phyloP scores from a whole-genome alignment of 2,888 invertebrate species.

The Tribolium freemani region DNA sequence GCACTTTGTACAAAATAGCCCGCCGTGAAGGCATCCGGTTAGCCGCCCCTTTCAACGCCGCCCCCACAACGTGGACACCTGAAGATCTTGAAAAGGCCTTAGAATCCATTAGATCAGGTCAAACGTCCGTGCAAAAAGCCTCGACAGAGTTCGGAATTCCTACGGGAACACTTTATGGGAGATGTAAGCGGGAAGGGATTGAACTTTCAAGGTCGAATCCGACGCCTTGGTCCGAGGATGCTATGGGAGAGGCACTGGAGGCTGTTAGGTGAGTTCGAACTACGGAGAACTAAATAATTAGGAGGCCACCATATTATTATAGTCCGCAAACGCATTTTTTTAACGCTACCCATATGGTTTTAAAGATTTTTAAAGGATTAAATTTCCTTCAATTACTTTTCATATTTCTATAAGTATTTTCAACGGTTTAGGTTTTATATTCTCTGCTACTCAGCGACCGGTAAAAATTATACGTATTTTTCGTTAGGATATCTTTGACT shows the following conservation, averaged over 20 bases:
- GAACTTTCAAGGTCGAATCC: constrained; percentile 90
- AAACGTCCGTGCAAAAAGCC: constrained; percentile 87
- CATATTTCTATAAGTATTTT: too few species aligned
- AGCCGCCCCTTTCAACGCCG: constrained; percentile 92
- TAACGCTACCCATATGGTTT: too few species aligned
- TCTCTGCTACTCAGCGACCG: too few species aligned
- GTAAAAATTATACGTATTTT: too few species aligned
- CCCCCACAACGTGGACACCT: constrained; percentile 89
- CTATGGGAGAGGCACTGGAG: constrained; percentile 91
- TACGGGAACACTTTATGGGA: constrained; percentile 88
- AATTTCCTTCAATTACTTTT: too few species aligned
- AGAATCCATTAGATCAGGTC: constrained; percentile 84
- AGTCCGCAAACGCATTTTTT: too few species aligned
- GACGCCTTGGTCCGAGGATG: constrained; percentile 95
- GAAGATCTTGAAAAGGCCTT: constrained; percentile 87
- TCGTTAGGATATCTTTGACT: too few species aligned
- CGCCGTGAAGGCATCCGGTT: constrained; percentile 90
- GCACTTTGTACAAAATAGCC: constrained; percentile 92
- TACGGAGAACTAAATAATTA: too few species aligned
- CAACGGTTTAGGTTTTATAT: too few species aligned
- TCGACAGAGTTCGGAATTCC: constrained; percentile 91
- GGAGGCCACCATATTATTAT: too few species aligned
- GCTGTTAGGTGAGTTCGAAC: constrained; percentile 81
- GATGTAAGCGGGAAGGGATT: constrained; percentile 91
- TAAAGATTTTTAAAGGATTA: too few species aligned